A percentile compares a stretch with the other conserved stretches of the same genome.
phyloP scores from a whole-genome alignment of 2,888 invertebrate species.

The Dryocosmus kuriphilus region DNA sequence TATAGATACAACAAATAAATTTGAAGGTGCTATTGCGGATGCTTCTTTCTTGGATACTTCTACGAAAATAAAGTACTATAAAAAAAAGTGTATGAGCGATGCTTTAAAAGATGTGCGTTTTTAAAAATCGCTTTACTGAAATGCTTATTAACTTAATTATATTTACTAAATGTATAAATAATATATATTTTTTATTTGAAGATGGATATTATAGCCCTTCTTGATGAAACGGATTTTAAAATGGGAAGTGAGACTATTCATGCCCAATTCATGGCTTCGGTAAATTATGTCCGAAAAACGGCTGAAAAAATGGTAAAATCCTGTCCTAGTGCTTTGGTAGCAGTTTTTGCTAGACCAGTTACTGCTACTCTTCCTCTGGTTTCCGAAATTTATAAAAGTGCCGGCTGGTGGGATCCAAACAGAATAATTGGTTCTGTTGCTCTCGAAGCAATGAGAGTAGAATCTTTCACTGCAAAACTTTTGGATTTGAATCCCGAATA shows the following conservation, averaged over 20 bases:
- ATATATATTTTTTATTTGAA: constrained; percentile 50
- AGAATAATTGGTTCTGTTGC: constrained; percentile 69
- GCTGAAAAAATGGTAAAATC: constrained; percentile 61
- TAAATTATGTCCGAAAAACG: constrained; percentile 63
- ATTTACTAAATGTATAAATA: background rate
- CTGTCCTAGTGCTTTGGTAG: constrained; percentile 67
- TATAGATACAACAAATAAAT: constrained; percentile 62
- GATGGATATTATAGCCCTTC: constrained; percentile 70
- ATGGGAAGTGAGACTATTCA: constrained; percentile 53
- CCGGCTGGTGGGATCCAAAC: constrained; percentile 66
- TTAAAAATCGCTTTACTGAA: background rate
- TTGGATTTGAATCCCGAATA: constrained; percentile 67
- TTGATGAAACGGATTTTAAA: constrained; percentile 67
- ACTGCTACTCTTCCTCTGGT: constrained; percentile 69
- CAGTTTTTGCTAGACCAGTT: constrained; percentile 70
- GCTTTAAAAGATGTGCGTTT: constrained; percentile 61
- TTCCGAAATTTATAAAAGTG: constrained; percentile 66
- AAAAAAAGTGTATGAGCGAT: constrained; percentile 56
- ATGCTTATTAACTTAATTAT: background rate
- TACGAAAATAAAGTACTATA: constrained; percentile 64
- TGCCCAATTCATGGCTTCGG: constrained; percentile 60
- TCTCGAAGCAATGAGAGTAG: constrained; percentile 66
- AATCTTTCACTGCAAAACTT: constrained; percentile 65
- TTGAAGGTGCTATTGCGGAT: constrained; percentile 60
- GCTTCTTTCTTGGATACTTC: constrained; percentile 66